phyloP scores from a whole-genome alignment of 1,140 invertebrate genomes.

The Aradophagus sp. region DNA sequence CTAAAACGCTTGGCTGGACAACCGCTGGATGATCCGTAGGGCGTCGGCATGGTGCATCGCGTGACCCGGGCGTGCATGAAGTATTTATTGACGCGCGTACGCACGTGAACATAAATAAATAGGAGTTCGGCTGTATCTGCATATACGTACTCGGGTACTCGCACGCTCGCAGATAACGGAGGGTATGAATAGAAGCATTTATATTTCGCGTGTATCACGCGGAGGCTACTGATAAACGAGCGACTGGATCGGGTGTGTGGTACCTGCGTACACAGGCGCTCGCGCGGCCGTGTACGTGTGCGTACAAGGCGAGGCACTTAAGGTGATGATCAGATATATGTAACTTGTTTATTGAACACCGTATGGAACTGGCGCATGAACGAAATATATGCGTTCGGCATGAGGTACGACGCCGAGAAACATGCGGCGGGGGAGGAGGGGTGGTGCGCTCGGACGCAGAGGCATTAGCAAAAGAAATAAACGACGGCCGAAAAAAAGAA shows the following conservation, averaged over 20 bases:
- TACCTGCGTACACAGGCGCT: constrained; percentile 17
- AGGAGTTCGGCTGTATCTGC: constrained; percentile 51
- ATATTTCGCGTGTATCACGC: constrained; percentile 64
- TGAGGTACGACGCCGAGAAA: constrained; percentile 48
- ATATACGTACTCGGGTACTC: constrained; percentile 48
- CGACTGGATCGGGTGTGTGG: constrained; percentile 53
- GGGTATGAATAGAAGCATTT: constrained; percentile 69
- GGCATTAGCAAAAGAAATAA: constrained; percentile 39
- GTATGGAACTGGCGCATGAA: constrained; percentile 56
- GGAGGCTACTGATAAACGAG: constrained; percentile 64
- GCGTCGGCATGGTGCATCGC: constrained; percentile 58
- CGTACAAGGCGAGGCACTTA: constrained; percentile 53
- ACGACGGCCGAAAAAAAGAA: neutral
- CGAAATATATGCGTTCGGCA: constrained; percentile 55
- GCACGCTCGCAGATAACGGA: constrained; percentile 53
- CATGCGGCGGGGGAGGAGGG: constrained; percentile 21
- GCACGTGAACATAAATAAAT: constrained; percentile 54
- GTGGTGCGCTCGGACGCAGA: constrained; percentile 12
- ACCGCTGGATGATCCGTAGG: constrained; percentile 56
- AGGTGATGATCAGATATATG: constrained; percentile 58
- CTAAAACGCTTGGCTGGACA: constrained; percentile 28
- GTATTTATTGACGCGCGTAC: constrained; percentile 50
- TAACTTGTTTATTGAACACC: constrained; percentile 58
- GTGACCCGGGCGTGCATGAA: constrained; percentile 59
- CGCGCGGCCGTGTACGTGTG: constrained; percentile 8